A percentile compares a stretch with the other conserved stretches of the same genome.
Conservation (phyloP, 2,888 invertebrate species). For the Masnerella sp. region DNA sequence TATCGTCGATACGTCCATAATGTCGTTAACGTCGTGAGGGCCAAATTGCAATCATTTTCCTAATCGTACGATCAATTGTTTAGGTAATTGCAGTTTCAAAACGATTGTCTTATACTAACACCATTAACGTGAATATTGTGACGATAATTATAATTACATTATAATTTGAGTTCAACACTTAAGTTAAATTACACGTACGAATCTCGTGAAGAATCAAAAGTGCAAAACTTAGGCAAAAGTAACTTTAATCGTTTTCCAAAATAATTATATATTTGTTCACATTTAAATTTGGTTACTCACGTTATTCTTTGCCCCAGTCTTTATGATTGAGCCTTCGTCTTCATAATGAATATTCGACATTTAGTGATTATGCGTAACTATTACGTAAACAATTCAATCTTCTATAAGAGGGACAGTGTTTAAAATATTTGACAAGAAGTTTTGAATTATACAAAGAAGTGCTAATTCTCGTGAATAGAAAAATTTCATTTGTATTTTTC, state of each 20-base stretch:
- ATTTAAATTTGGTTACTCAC: constrained; percentile 31
- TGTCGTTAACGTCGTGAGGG: neutral
- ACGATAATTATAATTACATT: constrained; percentile 9
- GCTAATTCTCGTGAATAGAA: too few species aligned
- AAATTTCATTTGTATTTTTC: too few species aligned
- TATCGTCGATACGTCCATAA: neutral
- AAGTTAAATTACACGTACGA: constrained; percentile 3
- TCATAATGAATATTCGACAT: constrained; percentile 39
- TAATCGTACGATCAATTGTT: neutral
- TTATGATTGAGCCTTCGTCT: constrained; percentile 43
- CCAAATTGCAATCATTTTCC: too few species aligned
- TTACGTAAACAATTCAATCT: constrained; percentile 44
- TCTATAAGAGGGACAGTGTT: constrained; percentile 44
- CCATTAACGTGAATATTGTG: constrained; percentile 1
- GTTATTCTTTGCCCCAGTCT: constrained; percentile 41
- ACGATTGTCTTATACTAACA: neutral
- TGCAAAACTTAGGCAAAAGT: too few species aligned
- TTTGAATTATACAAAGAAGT: too few species aligned
- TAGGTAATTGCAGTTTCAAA: neutral
- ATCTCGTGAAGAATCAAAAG: constrained; percentile 21
- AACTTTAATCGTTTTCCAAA: too few species aligned
- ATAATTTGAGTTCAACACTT: constrained; percentile 16
- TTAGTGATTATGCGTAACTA: constrained; percentile 48
- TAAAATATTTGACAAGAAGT: constrained; percentile 32
- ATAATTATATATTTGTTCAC: neutral